These are phyloP conservation scores for Platanista minor DNA, from an alignment of 2,113 vertebrate species.

Conservation along the genomic window DNA sequence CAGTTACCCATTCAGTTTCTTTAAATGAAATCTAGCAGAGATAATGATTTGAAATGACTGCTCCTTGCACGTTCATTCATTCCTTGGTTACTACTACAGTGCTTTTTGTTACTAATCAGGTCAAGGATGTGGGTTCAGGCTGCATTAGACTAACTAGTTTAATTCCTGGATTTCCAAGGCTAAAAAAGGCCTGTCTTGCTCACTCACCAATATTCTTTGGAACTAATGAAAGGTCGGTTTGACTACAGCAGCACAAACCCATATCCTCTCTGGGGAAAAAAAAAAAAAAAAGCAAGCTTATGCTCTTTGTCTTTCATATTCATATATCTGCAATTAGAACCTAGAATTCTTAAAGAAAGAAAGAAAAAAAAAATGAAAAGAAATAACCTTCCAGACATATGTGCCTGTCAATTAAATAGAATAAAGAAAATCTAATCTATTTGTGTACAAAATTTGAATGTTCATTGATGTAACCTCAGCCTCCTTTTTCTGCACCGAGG, in stretches of 20 bases:
- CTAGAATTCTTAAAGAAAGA: constrained; percentile 17
- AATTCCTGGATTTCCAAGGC: not conserved
- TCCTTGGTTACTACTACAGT: not conserved
- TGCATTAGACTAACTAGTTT: not conserved
- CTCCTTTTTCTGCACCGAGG: not conserved
- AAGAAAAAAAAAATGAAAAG: not conserved
- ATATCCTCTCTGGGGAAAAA: not conserved
- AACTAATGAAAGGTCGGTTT: not conserved
- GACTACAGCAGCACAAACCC: not conserved
- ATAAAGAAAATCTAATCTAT: not conserved
- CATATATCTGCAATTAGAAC: not conserved
- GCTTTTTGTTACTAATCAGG: constrained; percentile 12
- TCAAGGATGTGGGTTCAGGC: constrained; percentile 23
- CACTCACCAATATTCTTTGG: not conserved
- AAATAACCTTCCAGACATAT: not conserved
- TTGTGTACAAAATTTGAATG: not conserved
- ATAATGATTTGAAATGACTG: constrained; percentile 15
- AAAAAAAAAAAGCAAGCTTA: not conserved
- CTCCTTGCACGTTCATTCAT: not conserved
- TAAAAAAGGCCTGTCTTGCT: not conserved
- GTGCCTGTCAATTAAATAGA: not conserved
- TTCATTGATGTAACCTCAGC: not conserved
- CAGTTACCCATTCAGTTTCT: not conserved
- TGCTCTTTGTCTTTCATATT: not conserved
- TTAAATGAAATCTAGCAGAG: constrained; percentile 5